These are phyloP conservation scores for Zaprionus davidi DNA, from an alignment of 1,140 invertebrate species.

Conservation along the genomic window DNA sequence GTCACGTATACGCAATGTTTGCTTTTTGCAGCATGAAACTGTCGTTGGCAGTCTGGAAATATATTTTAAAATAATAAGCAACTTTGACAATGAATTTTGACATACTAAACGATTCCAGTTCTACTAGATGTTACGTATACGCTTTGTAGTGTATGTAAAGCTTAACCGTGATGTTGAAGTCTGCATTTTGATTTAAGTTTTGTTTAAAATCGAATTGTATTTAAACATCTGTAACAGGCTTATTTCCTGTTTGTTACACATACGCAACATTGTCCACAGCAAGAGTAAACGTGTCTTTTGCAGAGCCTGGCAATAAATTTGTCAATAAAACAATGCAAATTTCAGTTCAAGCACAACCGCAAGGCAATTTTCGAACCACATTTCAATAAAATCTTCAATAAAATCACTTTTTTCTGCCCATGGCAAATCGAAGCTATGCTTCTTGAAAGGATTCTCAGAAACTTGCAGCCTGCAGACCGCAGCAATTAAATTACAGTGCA, in stretches of 20 bases:
- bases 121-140: too few relatives aligned
- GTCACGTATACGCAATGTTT: too few relatives aligned
- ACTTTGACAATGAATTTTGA: too few relatives aligned
- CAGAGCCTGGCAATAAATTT: not conserved
- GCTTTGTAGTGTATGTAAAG: too few relatives aligned
- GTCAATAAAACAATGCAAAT: not conserved
- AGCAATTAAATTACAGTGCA: constrained; percentile 44
- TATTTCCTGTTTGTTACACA: not conserved
- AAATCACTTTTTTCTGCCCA: not conserved
- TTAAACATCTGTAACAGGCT: not conserved
- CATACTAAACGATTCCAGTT: too few relatives aligned
- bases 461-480: constrained; percentile 9
- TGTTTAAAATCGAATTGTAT: not conserved
- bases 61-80: too few relatives aligned
- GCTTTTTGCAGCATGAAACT: too few relatives aligned
- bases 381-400: not conserved
- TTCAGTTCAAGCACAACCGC: not conserved
- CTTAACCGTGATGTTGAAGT: too few relatives aligned
- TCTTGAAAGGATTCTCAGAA: not conserved
- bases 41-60: too few relatives aligned
- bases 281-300: not conserved
- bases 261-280: not conserved
- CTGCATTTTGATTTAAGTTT: too few relatives aligned
- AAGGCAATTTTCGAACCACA: not conserved
- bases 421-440: not conserved